Evolutionary conservation across 2,888 invertebrate genomes (phyloP).

Genomic region (Unio delphinus): DNA sequence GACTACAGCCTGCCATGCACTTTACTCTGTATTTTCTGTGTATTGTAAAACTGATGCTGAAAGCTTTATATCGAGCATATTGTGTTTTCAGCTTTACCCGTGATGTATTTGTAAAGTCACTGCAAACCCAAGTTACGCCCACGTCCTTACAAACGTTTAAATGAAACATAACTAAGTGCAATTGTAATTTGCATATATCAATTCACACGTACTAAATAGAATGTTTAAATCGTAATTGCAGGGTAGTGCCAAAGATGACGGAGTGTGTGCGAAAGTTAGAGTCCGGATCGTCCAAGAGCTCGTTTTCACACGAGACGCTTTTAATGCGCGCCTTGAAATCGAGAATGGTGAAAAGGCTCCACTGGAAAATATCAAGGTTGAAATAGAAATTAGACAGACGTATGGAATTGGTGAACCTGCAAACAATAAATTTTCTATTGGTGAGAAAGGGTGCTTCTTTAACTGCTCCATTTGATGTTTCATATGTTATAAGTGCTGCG

Average conservation of each 20-base stretch:
- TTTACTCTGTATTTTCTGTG: too few species aligned
- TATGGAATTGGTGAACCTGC: conserved; percentile 18
- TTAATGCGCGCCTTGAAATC: conserved; percentile 41
- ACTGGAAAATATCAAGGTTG: conserved; percentile 30
- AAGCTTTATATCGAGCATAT: too few species aligned
- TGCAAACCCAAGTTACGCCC: too few species aligned
- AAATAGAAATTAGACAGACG: conserved; percentile 23
- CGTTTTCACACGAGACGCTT: conserved; percentile 41
- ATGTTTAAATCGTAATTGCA: not conserved
- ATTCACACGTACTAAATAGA: not conserved
- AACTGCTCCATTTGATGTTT: too few species aligned
- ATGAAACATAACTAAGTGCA: too few species aligned
- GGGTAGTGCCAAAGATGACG: conserved; percentile 22
- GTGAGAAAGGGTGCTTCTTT: conserved; percentile 8
- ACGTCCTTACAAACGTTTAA: too few species aligned
- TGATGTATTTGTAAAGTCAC: too few species aligned
- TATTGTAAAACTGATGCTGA: too few species aligned
- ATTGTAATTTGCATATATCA: too few species aligned
- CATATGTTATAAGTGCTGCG: too few species aligned
- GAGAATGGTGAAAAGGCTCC: conserved; percentile 40
- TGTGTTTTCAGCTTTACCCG: too few species aligned
- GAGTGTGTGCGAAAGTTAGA: conserved; percentile 44
- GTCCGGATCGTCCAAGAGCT: conserved; percentile 41
- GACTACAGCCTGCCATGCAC: too few species aligned
- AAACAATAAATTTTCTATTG: conserved; percentile 36